Evolutionary conservation across 1,140 invertebrate genomes (phyloP), one percentile per base, ranked within the genome.

Genomic region (Heliconius nattereri): DNA sequence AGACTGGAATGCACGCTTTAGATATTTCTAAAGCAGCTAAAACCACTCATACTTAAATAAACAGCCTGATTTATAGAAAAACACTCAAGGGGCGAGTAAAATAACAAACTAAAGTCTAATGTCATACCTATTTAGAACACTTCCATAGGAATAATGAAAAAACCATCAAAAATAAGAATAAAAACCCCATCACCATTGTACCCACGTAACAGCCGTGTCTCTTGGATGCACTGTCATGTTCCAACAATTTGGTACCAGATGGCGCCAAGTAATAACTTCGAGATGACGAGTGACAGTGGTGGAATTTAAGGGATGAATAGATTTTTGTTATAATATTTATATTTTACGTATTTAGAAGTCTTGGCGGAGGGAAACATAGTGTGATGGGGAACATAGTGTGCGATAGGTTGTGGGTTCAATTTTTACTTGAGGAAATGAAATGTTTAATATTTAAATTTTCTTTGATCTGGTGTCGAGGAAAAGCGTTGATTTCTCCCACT

Each of bases 181-280:
- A 66, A 66, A 66, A 8, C 9, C 60, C 29, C 60, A 16, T 13
- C 60, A 16, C 26, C 13, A 66, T 66, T 73, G 45, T 49, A 29
- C 19, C 3, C 72, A 49, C 71, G 37, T n/a, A 73, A 73, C 72
- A 13, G 72, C 76, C n/a, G 35, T n/a, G 23, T 77, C 76, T 37
- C 19, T 75, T 29, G 52, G 82, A 32, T 20, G 81, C 84, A 81
- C 80, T 85, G 77, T 88, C 87, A 88, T 74, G 71, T 19, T 83
- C 57, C 74, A 26, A 79, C 81, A 88, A 88, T 88, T 85, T 87
- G 77, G 73, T 72, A 80, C 78, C 86, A 86, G 84, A 88, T 88
- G 86, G 86, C 84, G 86, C 78, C 72, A 78, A 49, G 75, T 57
- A 76, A 26, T 70, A 73, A 66, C 54, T 49, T 80, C 57, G 73